Base-by-base conservation (phyloP, 2,888 invertebrate genomes). In the Heliconius sara region DNA sequence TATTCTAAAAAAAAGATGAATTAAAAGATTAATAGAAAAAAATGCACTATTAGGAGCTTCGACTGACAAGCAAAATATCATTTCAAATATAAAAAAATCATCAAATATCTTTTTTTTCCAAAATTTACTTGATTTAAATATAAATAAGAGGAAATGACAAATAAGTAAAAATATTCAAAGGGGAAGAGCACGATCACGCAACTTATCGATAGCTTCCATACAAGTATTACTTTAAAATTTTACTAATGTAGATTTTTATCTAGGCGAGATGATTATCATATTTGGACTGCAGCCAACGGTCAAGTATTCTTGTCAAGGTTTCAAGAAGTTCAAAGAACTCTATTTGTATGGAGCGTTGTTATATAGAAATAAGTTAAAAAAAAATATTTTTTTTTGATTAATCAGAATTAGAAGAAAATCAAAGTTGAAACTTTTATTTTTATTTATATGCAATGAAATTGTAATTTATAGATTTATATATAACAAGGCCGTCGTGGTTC, bases 261-360 rank as follows among this genome's bases (percentile, higher is more conserved):
- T 77, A 79, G 78, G 82, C 79, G 77, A 82, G 83, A 84, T 83
- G 83, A 25, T 83, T 81, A 80, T 74, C 78, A 77, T 70, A 65
- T 80, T 81, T 84, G 84, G 83, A 82, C 75, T 77, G 22, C 67
- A 43, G 83, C 84, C 85, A 84, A 81, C 72, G 57, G 77, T 81
- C 43, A 57, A 82, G 80, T 47, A 67, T 77, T 67, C 80, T 81
- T 70, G 63, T 60, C 39, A 65, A 76, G 70, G 71, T 78, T 73
- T 73, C 70, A 74, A 78, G 78, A 27, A 72, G 81, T 76, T 80
- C 76, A 57, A 63, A 43, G 71, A 78, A 78, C 72, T 80, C n/a
- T 76, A 72, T 43, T n/a, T n/a, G 25, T n/a, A 71, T 71, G 66
- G 39, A 65, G 27, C 12, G 5, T 63, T 74, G 13, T n/a, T 74